phyloP scores from a whole-genome alignment of 2,113 vertebrate species.

The Pelusios castaneus region DNA sequence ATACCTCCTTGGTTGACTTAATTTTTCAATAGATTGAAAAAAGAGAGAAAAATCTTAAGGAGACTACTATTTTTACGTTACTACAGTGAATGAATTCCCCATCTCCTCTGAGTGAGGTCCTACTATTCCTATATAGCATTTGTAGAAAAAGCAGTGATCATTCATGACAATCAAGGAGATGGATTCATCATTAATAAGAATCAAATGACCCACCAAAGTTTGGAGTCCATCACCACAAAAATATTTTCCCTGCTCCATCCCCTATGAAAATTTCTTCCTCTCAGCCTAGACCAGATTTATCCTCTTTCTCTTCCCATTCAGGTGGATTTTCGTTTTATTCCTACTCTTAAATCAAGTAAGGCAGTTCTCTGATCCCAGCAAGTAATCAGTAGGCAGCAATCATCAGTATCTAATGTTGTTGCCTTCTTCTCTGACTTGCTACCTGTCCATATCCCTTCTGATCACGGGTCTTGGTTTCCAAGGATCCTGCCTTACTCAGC shows the following conservation, averaged over 20 bases:
- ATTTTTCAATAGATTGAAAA: conserved; percentile 8
- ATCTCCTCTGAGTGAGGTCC: conserved; percentile 27
- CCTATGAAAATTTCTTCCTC: background rate
- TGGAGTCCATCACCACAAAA: background rate
- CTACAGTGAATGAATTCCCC: conserved; percentile 47
- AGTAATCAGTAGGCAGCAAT: background rate
- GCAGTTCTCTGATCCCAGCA: background rate
- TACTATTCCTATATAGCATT: conserved; percentile 27
- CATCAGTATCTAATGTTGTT: background rate
- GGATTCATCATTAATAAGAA: background rate
- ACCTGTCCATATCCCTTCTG: background rate
- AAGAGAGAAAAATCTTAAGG: conserved; percentile 33
- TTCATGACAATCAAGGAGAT: background rate
- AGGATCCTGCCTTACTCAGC: conserved; percentile 21
- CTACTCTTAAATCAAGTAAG: background rate
- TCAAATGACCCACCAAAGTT: background rate
- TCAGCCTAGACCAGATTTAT: background rate
- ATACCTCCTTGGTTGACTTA: background rate
- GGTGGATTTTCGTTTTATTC: background rate
- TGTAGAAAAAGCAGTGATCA: conserved; percentile 47
- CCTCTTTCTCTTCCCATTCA: background rate
- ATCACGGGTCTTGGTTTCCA: background rate
- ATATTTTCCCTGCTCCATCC: background rate
- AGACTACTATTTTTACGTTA: conserved; percentile 61
- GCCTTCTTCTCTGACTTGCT: background rate